phyloP scores from a whole-genome alignment of 2,113 vertebrate genomes.

The Perca schrenkii region DNA sequence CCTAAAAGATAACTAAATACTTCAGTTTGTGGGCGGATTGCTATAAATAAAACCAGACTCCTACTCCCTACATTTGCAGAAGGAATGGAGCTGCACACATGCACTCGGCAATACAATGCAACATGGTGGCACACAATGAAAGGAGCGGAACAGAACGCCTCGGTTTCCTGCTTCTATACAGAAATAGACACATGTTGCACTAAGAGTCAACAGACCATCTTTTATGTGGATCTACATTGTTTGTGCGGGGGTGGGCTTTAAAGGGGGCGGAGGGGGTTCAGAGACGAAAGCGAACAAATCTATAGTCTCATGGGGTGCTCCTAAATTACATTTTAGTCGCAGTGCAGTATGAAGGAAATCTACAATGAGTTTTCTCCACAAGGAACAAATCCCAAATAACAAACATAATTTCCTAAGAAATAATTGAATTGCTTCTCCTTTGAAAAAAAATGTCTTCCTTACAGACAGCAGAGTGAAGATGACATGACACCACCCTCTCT shows the following conservation, averaged over 20 bases:
- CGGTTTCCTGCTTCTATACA: slow-evolving; percentile 8
- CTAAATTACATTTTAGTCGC: slow-evolving; percentile 58
- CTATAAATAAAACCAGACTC: slow-evolving; percentile 70
- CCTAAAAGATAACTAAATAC: slow-evolving; percentile 58
- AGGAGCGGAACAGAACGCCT: slow-evolving; percentile 26
- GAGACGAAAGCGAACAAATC: slow-evolving; percentile 26
- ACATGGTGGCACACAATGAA: slow-evolving; percentile 44
- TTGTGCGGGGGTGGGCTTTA: slow-evolving; percentile 39
- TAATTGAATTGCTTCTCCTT: slow-evolving; percentile 54
- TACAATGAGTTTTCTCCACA: slow-evolving; percentile 61
- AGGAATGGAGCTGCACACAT: slow-evolving; percentile 35
- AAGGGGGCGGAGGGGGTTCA: slow-evolving; percentile 15
- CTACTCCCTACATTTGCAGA: slow-evolving; percentile 50
- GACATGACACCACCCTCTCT: slow-evolving; percentile 20
- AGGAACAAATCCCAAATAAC: slow-evolving; percentile 62
- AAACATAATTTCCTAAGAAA: slow-evolving; percentile 59
- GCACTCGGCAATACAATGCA: slow-evolving; percentile 43
- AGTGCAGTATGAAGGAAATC: slow-evolving; percentile 52
- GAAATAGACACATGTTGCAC: slow-evolving; percentile 40
- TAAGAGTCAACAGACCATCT: slow-evolving; percentile 47
- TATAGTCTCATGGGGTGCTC: slow-evolving; percentile 38
- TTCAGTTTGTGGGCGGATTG: slow-evolving; percentile 56
- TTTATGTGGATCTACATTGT: slow-evolving; percentile 27
- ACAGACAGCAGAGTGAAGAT: slow-evolving; percentile 43
- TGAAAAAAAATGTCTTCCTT: slow-evolving; percentile 23